Evolutionary conservation across 2,888 invertebrate genomes (phyloP).

Genomic region (Tromatobia lineatoria): DNA sequence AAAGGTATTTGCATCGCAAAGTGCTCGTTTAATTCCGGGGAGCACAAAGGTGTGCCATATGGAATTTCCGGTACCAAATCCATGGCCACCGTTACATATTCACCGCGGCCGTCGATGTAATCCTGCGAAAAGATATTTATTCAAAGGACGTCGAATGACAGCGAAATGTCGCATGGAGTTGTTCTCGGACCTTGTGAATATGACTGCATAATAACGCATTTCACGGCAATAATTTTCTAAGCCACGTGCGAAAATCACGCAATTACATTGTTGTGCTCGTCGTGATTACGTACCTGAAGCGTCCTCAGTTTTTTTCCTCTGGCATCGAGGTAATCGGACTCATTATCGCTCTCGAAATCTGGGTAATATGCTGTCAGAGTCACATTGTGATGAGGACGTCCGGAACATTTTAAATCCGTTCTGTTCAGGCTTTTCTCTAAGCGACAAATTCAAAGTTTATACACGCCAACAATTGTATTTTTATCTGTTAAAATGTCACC

Average conservation of each 20-base stretch:
- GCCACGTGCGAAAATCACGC: conserved; percentile 36
- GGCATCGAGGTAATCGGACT: conserved; percentile 84
- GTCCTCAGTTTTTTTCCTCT: conserved; percentile 85
- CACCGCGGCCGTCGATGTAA: conserved; percentile 85
- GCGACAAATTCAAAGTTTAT: not conserved
- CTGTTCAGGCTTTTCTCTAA: conserved; percentile 68
- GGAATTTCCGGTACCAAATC: conserved; percentile 84
- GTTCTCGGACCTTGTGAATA: conserved; percentile 2
- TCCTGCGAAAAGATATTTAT: conserved; percentile 82
- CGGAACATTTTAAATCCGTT: conserved; percentile 82
- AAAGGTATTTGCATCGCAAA: conserved; percentile 85
- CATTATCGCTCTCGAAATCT: conserved; percentile 84
- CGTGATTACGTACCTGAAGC: conserved; percentile 84
- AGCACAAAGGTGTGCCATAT: conserved; percentile 86
- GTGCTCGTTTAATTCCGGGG: conserved; percentile 86
- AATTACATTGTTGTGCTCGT: conserved; percentile 1
- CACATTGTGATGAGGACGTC: conserved; percentile 85
- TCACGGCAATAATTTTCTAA: not conserved
- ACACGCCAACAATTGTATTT: too few species aligned
- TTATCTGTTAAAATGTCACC: too few species aligned
- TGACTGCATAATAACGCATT: not conserved
- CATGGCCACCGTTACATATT: conserved; percentile 86
- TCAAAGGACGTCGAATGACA: not conserved
- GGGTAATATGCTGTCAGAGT: conserved; percentile 86
- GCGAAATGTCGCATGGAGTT: not conserved